Evolutionary conservation across 2,888 invertebrate genomes (phyloP), one percentile per base, ranked within the genome.

Genomic region (Tyria jacobaeae): DNA sequence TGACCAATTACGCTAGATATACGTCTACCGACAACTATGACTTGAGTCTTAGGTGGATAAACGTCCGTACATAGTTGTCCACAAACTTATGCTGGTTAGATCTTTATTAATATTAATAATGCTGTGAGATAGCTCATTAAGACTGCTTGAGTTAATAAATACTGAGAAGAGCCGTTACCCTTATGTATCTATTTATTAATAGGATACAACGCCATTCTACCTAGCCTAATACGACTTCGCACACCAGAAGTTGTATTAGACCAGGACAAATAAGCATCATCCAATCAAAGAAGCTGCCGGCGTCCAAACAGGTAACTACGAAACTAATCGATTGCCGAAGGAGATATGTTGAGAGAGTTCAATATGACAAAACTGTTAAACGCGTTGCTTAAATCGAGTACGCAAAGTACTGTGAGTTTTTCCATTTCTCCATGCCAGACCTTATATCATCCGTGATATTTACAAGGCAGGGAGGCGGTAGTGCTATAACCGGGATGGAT

Each of bases 341-440:
- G 48, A 48, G 27, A 48, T 48, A 48, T 27, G 48, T 48, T 48
- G 49, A 39, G 6, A 27, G 21, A 39, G 15, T 39, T 24, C 9
- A 57, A 14, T 57, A 47, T 24, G 12, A 25, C 47, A 0, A 24
- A 0, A 7, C 37, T 56, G 15, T 48, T 56, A 15, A 56, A 56
- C 2, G 48, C 56, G 25, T 56, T 41, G 4, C 54, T 54, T 17
- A 44, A 54, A 12, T 54, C 54, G 1, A 54, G 27, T 2, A 54
- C 17, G 3, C 3, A 6, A 2, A 54, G 41, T n/a, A 54, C 14
- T 3, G 47, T 47, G 10, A 47, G 24, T 24, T 21, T n/a, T 44
- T 6, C 52, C 37, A 52, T 17, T 21, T 21, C 35, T 37, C 52
- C 35, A 17, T 0, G 17, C 52, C n/a, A 52, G 12, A n/a, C 10